These are phyloP conservation scores for Tetrao urogallus DNA, from an alignment of 2,113 vertebrate species.

Conservation along the genomic window DNA sequence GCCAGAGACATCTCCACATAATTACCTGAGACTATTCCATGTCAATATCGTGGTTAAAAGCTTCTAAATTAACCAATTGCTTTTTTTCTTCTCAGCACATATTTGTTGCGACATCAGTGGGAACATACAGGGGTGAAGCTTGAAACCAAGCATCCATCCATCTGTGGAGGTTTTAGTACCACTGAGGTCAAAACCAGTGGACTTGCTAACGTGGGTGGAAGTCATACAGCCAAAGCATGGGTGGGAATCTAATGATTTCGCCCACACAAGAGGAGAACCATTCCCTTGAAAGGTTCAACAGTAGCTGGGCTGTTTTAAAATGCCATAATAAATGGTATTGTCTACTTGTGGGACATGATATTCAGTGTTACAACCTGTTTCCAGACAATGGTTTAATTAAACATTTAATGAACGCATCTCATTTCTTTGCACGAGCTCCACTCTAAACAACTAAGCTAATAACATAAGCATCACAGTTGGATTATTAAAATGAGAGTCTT, in stretches of 20 bases:
- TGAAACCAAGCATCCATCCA: background rate
- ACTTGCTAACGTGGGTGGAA: background rate
- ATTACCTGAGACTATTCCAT: background rate
- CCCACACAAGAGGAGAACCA: background rate
- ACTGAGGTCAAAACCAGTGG: background rate
- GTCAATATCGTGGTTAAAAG: background rate
- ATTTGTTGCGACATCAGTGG: background rate
- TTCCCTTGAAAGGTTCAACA: background rate
- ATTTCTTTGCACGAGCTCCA: background rate
- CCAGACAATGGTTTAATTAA: constrained; percentile 36
- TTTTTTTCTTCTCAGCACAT: background rate
- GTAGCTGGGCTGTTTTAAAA: background rate
- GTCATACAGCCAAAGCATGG: background rate
- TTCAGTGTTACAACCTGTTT: background rate
- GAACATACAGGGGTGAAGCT: background rate
- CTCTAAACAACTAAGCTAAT: constrained; percentile 29
- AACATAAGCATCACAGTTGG: constrained; percentile 14
- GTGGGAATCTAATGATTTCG: background rate
- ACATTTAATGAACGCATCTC: constrained; percentile 3
- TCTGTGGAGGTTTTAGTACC: background rate
- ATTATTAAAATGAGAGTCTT: constrained; percentile 49
- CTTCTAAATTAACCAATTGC: background rate
- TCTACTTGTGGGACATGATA: background rate
- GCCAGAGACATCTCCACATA: background rate
- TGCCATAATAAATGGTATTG: background rate